Evolutionary conservation across 2,888 invertebrate genomes (phyloP), one percentile per base, ranked within the genome.

Genomic region (Phortica okadai): DNA sequence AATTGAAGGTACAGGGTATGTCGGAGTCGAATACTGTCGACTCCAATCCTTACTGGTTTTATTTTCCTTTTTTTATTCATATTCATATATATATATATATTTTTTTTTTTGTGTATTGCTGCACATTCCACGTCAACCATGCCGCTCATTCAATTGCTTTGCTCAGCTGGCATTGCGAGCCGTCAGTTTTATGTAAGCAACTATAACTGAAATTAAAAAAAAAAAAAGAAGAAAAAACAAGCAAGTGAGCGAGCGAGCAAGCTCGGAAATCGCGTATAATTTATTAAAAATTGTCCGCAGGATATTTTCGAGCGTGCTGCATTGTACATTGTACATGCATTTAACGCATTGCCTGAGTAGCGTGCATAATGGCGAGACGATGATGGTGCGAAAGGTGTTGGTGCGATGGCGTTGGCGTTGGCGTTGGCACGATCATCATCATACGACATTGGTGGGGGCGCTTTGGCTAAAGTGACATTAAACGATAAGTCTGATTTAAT

Each of bases 281-380:
- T 66, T 42, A 66, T 66, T 66, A 66, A 66, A 66, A 66, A 66
- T 42, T 66, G 42, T 66, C 66, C 66, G 66, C 66, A 66, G 66
- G 66, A 66, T n/a, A 66, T 66, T 33, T 14, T 6, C 14, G 14
- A 7, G 25, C 62, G 10, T 62, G 62, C 50, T 50, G 50, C 14
- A 11, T 50, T 50, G 50, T 50, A 21, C 21, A 21, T 21, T 6
- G 10, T 11, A 50, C 50, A 50, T 50, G 50, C 50, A 50, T 50
- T 50, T 6, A 50, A 33, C 33, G 33, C 33, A 33, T 33, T 33
- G 33, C 33, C 33, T 33, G 33, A 4, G 33, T 33, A 5, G 33
- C 33, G 4, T 33, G 33, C 33, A 33, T 2, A 2, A 33, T 5
- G 33, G 33, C 33, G 2, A 33, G 4, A 33, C 33, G 33, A 33